These are phyloP conservation scores for Lagria hirta DNA, from an alignment of 2,888 invertebrate genomes.

Conservation along the genomic window DNA sequence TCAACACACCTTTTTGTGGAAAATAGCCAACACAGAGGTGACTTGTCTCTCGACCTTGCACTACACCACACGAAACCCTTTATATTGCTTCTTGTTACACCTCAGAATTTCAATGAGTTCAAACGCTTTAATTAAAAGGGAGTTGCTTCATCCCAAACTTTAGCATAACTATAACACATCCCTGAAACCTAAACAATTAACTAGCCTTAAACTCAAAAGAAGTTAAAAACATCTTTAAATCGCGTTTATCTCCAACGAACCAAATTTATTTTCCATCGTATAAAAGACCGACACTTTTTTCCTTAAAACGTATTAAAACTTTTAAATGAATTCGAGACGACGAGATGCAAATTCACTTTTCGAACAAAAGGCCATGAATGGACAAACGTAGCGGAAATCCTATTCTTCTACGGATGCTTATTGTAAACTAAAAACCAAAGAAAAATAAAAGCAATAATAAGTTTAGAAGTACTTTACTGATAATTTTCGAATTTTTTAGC, in stretches of 20 bases:
- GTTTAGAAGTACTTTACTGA: no score
- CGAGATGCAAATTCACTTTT: no score
- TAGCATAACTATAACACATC: constrained; percentile 10
- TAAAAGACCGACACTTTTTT: constrained; percentile 26
- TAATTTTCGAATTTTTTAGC: no score
- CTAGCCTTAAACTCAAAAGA: constrained; percentile 6
- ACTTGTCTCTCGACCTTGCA: constrained; percentile 26
- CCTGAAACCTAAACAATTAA: not conserved
- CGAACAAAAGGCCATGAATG: no score
- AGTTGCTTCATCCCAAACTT: constrained; percentile 8
- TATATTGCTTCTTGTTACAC: constrained; percentile 38
- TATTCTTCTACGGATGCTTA: no score
- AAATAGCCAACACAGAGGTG: constrained; percentile 32
- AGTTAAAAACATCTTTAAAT: constrained; percentile 18
- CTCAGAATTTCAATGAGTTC: constrained; percentile 20
- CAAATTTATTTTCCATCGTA: constrained; percentile 25
- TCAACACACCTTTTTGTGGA: constrained; percentile 2
- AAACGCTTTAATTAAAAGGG: constrained; percentile 20
- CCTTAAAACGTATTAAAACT: constrained; percentile 24
- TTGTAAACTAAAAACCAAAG: no score
- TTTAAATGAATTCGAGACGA: constrained; percentile 24
- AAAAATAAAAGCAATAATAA: no score
- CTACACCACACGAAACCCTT: constrained; percentile 39
- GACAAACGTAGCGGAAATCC: no score
- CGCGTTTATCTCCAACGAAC: constrained; percentile 14